Evolutionary conservation across 2,888 invertebrate species (phyloP), one percentile per base, ranked within the genome.

Genomic region (Drosophila diplacantha): DNA sequence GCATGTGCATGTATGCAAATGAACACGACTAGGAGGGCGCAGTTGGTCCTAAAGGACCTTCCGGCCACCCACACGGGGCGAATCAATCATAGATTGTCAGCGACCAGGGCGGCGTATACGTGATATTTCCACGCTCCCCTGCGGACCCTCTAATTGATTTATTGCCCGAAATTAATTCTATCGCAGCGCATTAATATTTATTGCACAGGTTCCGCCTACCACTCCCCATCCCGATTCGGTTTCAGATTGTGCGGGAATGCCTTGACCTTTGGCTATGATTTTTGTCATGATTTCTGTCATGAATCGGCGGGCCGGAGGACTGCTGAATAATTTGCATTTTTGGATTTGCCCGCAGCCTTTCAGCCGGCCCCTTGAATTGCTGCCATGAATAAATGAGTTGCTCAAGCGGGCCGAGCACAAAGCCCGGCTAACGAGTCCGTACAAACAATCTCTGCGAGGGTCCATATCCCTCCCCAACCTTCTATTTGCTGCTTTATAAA

Each of bases 61-160:
- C 60, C 44, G 59, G 38, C 26, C 9, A 53, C 46, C 62, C 67
- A 39, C 65, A 64, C 65, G 57, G 53, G 57, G 51, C 78, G 61
- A 73, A 83, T 79, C 78, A 79, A 79, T 83, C 78, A 79, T 83
- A 73, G 68, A 81, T 74, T 83, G 71, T 73, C 81, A 83, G 55
- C 71, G 60, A 54, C 56, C 53, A 58, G 24, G 22, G 43, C 43
- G 55, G 52, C 68, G 74, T 69, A 67, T 79, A 55, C 67, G 65
- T 59, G 60, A 53, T 74, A 67, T 71, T 44, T 35, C 29, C 56
- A 49, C 49, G 56, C 72, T 26, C 39, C 57, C 53, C 57, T 54
- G 47, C 49, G 64, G 67, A 26, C 26, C 43, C 51, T 46, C 63
- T 69, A 69, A 73, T 76, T 78, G 73, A 77, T 73, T 80, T 77